Conservation (phyloP, 2,797 vertebrate genomes). For the Danio jaintianensis region DNA sequence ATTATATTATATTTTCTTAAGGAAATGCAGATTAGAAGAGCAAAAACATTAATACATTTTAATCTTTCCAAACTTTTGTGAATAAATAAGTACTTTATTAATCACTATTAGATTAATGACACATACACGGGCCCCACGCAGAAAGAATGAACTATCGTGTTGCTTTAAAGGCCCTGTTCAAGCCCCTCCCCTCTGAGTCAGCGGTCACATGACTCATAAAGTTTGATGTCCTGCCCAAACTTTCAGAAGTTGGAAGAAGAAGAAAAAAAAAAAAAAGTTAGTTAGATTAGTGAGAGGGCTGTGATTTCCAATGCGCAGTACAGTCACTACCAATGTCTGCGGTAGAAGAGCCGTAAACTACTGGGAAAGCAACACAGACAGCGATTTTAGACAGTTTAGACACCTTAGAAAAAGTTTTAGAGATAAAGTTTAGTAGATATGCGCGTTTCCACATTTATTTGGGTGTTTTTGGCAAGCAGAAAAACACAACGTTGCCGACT, state of each 20-base stretch:
- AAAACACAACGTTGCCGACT: slow-evolving; percentile 59
- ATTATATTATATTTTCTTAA: too few relatives aligned
- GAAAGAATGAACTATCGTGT: slow-evolving; percentile 49
- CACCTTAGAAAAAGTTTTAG: slow-evolving; percentile 32
- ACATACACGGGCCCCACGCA: not conserved
- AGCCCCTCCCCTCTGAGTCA: slow-evolving; percentile 72
- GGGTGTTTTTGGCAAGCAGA: slow-evolving; percentile 71
- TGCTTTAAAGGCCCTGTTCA: slow-evolving; percentile 75
- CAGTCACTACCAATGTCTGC: slow-evolving; percentile 46
- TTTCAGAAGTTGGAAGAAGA: slow-evolving; percentile 73
- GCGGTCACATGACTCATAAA: slow-evolving; percentile 81
- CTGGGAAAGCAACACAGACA: slow-evolving; percentile 1
- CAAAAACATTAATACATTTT: too few relatives aligned
- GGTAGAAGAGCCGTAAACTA: slow-evolving; percentile 18
- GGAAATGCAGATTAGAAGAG: too few relatives aligned
- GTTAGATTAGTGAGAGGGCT: slow-evolving; percentile 72
- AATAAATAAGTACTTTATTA: not conserved
- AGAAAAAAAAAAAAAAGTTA: slow-evolving; percentile 58
- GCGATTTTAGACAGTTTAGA: slow-evolving; percentile 17
- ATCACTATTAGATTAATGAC: not conserved
- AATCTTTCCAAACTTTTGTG: too few relatives aligned
- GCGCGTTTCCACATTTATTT: slow-evolving; percentile 75
- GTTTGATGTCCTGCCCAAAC: slow-evolving; percentile 84
- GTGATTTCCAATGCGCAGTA: slow-evolving; percentile 74
- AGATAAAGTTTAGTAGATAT: slow-evolving; percentile 71